Evolutionary conservation across 2,888 invertebrate species (phyloP).

Genomic region (Steromphala cineraria): DNA sequence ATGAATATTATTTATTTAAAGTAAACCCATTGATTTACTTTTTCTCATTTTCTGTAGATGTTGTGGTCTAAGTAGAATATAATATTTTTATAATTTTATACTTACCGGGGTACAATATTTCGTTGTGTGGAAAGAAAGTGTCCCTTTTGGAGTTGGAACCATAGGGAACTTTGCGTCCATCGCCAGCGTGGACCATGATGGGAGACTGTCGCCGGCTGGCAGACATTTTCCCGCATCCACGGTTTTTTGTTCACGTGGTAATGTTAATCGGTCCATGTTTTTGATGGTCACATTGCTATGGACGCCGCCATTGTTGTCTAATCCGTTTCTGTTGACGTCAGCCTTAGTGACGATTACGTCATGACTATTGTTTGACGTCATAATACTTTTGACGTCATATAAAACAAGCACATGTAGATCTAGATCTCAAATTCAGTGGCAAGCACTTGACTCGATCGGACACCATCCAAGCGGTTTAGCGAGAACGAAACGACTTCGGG

Average conservation of each 20-base stretch:
- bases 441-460: too few relatives aligned
- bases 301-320: background rate
- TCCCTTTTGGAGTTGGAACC: constrained; percentile 78
- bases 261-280: constrained; percentile 45
- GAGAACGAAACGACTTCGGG: too few relatives aligned
- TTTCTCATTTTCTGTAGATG: too few relatives aligned
- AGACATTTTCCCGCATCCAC: constrained; percentile 48
- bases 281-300: background rate
- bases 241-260: constrained; percentile 40
- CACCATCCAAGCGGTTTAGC: too few relatives aligned
- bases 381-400: too few relatives aligned
- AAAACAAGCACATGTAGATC: too few relatives aligned
- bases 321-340: background rate
- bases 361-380: too few relatives aligned
- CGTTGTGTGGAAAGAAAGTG: constrained; percentile 78
- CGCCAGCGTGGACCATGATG: constrained; percentile 78
- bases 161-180: constrained; percentile 79
- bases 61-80: too few relatives aligned
- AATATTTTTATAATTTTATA: constrained; percentile 28
- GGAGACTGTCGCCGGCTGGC: constrained; percentile 72
- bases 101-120: constrained; percentile 76
- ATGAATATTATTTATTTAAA: too few relatives aligned
- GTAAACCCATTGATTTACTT: too few relatives aligned
- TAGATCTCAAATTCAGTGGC: too few relatives aligned
- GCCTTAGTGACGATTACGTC: too few relatives aligned